Evolutionary conservation across 1,140 invertebrate genomes (phyloP), one percentile per base, ranked within the genome.

Genomic region (Drosophila sucinea): DNA sequence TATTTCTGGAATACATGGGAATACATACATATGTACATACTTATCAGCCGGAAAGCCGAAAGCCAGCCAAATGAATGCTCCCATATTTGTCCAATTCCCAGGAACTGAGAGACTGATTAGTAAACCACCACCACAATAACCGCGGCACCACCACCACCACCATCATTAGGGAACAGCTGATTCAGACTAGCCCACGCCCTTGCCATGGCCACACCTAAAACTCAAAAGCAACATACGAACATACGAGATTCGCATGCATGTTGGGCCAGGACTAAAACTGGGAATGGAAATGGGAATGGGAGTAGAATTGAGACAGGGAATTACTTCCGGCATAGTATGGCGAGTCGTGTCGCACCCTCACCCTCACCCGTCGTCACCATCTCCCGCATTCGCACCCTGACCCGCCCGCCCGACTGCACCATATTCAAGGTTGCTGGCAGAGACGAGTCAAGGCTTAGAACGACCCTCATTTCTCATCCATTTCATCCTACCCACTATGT

Each of bases 401-500:
- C 44, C 23, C 7, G 1, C 11, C 40, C 3, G 11, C 4, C n/a
- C 55, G 3, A 58, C 17, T 10, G 17, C 23, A 0, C 3, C 17
- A 32, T 58, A 3, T 29, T 58, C 56, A 58, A 58, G 56, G 56
- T 58, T 58, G 33, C 56, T 51, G 44, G 10, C 25, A 51, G 23
- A 51, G 44, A 51, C 44, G 27, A 51, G 44, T 51, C 44, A 51
- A 51, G 44, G 44, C 44, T 35, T 35, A 57, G 29, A 32, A n/a
- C 29, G 55, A 57, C 56, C 56, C 54, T 56, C 29, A 56, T 56
- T 56, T 51, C 44, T 51, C 44, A 27, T 47, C 23, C 64, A 73
- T 73, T 72, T 27, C 38, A 55, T 51, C 44, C 66, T 72, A 54
- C 69, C 11, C 11, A 73, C 51, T 55, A 38, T 35, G 8, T 51